Conservation (phyloP, 2,113 vertebrate species). For the Corythornis vintsioides region DNA sequence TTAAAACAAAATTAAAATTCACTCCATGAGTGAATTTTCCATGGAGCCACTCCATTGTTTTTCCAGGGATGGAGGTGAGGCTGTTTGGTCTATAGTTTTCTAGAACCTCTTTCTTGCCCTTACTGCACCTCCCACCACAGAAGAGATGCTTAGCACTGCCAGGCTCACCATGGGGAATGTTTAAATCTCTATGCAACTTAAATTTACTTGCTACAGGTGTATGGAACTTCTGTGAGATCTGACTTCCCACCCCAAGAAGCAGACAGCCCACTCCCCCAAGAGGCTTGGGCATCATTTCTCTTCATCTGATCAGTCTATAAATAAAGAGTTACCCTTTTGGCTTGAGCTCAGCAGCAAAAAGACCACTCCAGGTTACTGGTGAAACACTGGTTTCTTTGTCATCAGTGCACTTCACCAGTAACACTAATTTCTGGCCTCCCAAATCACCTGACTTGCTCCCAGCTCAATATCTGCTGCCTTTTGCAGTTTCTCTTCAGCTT, state of each 20-base stretch:
- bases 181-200: background rate
- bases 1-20: background rate
- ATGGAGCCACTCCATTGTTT: too few species aligned
- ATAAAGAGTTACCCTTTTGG: background rate
- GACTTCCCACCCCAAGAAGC: background rate
- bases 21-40: background rate
- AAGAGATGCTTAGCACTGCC: background rate
- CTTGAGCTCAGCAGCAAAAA: background rate
- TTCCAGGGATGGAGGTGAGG: too few species aligned
- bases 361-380: background rate
- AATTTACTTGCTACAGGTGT: background rate
- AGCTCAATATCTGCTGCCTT: constrained; percentile 78
- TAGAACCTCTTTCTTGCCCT: too few species aligned
- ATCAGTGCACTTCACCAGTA: background rate
- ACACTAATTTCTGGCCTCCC: background rate
- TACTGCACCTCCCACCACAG: background rate
- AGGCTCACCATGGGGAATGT: background rate
- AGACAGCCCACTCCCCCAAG: background rate
- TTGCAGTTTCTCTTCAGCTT: constrained; percentile 64
- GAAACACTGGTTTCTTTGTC: background rate
- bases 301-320: background rate
- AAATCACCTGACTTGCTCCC: constrained; percentile 84
- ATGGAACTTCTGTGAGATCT: background rate
- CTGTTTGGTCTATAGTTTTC: too few species aligned
- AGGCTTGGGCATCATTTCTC: background rate